Conservation (phyloP, 2,888 invertebrate genomes). For the Selenia dentaria region DNA sequence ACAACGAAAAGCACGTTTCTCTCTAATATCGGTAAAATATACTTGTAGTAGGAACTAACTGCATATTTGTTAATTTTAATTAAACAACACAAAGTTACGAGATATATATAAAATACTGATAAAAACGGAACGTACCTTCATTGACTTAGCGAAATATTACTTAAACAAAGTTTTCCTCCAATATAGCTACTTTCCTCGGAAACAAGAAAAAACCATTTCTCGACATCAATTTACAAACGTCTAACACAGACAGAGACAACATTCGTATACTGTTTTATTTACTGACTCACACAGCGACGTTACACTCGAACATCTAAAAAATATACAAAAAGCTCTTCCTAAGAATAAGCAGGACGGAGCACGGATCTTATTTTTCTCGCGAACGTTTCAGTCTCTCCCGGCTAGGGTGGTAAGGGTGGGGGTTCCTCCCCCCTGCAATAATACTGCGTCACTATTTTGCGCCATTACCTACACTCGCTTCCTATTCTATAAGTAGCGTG, state of each 20-base stretch:
- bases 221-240: constrained; percentile 51
- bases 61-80: too few relatives aligned
- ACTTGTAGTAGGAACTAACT: too few relatives aligned
- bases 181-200: constrained; percentile 18
- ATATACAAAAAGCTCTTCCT: constrained; percentile 79
- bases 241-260: constrained; percentile 53
- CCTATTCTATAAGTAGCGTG: constrained; percentile 82
- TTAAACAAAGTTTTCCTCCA: constrained; percentile 22
- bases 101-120: too few relatives aligned
- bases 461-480: constrained; percentile 85
- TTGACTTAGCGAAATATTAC: constrained; percentile 14
- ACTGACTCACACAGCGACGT: constrained; percentile 64
- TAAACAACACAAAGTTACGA: too few relatives aligned
- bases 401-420: constrained; percentile 54
- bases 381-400: constrained; percentile 83
- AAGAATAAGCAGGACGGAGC: constrained; percentile 83
- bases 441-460: constrained; percentile 86
- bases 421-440: constrained; percentile 78
- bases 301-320: constrained; percentile 68
- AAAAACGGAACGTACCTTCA: background rate
- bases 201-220: constrained; percentile 39
- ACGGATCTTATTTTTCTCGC: constrained; percentile 84
- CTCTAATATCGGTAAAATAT: too few relatives aligned
- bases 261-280: constrained; percentile 53
- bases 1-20: too few relatives aligned